Evolutionary conservation across 2,113 vertebrate species (phyloP).

Genomic region (Spea multiplicata): DNA sequence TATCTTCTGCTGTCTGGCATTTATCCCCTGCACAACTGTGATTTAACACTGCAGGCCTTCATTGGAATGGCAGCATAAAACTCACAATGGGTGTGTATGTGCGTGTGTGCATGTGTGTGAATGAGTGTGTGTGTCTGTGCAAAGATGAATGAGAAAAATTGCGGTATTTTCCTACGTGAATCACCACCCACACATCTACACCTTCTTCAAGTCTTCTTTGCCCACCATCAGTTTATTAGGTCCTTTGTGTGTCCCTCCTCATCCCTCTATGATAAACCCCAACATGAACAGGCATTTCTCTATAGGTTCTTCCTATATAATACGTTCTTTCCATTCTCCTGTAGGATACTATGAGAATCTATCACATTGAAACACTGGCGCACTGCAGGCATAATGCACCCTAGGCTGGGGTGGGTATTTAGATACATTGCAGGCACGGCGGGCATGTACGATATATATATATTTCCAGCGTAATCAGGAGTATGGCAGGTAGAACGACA

Average conservation of each 20-base stretch:
- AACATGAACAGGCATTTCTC: neutral
- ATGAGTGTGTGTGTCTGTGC: neutral
- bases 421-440: constrained; percentile 23
- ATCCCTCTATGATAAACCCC: neutral
- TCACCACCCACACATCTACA: neutral
- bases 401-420: constrained; percentile 13
- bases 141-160: neutral
- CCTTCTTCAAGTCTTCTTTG: neutral
- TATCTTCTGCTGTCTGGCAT: constrained; percentile 16
- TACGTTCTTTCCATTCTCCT: neutral
- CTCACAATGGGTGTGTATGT: too few species aligned
- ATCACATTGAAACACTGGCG: constrained; percentile 27
- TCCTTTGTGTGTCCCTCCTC: too few species aligned
- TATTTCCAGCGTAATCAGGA: neutral
- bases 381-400: constrained; percentile 46
- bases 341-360: constrained; percentile 6
- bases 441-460: neutral
- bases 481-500: neutral
- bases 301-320: neutral
- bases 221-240: neutral
- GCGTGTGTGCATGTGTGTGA: too few species aligned
- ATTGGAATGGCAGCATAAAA: too few species aligned
- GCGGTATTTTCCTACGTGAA: neutral
- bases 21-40: constrained; percentile 3
- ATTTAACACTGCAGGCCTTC: neutral